These are phyloP conservation scores for Cetoscarus ocellatus DNA, from an alignment of 2,797 vertebrate genomes.

Conservation along the genomic window DNA sequence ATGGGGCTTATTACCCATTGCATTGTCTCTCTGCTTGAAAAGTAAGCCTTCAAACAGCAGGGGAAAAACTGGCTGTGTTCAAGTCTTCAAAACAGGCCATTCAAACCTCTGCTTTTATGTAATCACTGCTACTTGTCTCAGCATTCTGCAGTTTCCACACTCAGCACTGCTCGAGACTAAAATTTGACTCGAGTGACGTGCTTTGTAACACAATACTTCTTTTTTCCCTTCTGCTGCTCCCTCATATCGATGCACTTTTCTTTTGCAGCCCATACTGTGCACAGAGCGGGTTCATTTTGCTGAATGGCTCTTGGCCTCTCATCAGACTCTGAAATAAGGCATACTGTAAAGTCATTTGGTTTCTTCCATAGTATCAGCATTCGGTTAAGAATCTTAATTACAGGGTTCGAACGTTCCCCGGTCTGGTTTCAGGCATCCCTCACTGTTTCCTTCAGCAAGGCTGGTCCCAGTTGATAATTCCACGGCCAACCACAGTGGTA, in stretches of 20 bases:
- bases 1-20: constrained; percentile 59
- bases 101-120: constrained; percentile 16
- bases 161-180: constrained; percentile 34
- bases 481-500: constrained; percentile 84
- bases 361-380: constrained; percentile 86
- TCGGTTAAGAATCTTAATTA: constrained; percentile 86
- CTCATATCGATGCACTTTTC: constrained; percentile 69
- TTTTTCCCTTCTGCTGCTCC: constrained; percentile 44
- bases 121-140: constrained; percentile 19
- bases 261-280: constrained; percentile 55
- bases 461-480: constrained; percentile 83
- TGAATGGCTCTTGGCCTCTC: constrained; percentile 79
- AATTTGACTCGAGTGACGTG: constrained; percentile 54
- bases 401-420: constrained; percentile 79
- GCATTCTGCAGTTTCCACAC: constrained; percentile 47
- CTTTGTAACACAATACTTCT: constrained; percentile 63
- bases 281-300: constrained; percentile 71
- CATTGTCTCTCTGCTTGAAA: constrained; percentile 61
- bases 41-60: constrained; percentile 23
- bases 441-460: constrained; percentile 77
- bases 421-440: constrained; percentile 84
- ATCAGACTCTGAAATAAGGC: constrained; percentile 78
- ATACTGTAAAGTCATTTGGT: constrained; percentile 85
- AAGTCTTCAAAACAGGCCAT: constrained; percentile 9
- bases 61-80: neutral